A percentile compares a stretch with the other conserved stretches of the same genome.
Evolutionary conservation across 2,113 vertebrate genomes (phyloP).

Genomic region (Heterotis niloticus): DNA sequence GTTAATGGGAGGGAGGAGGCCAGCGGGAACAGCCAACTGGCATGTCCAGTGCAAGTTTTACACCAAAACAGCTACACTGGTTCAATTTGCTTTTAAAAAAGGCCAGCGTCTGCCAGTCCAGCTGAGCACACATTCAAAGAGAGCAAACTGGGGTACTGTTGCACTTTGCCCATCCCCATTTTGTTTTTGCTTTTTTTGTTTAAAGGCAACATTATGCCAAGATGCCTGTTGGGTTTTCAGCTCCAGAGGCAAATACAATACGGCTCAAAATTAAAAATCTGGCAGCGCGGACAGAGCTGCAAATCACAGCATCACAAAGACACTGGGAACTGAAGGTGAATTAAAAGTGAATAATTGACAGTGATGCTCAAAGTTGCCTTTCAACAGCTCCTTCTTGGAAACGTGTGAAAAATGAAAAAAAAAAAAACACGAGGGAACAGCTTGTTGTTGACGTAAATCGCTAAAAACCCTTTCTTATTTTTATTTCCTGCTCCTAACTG

Average conservation of each 20-base stretch:
- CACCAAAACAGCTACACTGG: not conserved
- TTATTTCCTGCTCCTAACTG: not conserved
- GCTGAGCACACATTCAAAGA: slow-evolving; percentile 12
- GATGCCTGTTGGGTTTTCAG: not conserved
- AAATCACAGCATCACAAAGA: not conserved
- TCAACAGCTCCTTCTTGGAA: too few species aligned
- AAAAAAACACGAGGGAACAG: not conserved
- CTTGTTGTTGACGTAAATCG: too few species aligned
- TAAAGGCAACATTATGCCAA: not conserved
- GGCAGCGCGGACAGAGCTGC: not conserved
- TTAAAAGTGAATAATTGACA: not conserved
- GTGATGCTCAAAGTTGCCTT: not conserved
- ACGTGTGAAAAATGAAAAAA: not conserved
- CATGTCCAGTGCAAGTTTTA: not conserved
- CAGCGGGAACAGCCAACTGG: not conserved
- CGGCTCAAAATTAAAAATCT: not conserved
- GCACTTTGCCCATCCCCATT: not conserved
- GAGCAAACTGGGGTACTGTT: not conserved
- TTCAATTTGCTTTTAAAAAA: slow-evolving; percentile 5
- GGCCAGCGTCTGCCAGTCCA: not conserved
- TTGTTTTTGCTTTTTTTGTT: not conserved
- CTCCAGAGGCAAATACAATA: not conserved
- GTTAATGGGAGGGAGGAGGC: not conserved
- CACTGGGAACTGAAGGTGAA: not conserved
- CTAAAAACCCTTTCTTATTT: not conserved